phyloP scores from a whole-genome alignment of 2,888 invertebrate species.

The Plagodis dolabraria region DNA sequence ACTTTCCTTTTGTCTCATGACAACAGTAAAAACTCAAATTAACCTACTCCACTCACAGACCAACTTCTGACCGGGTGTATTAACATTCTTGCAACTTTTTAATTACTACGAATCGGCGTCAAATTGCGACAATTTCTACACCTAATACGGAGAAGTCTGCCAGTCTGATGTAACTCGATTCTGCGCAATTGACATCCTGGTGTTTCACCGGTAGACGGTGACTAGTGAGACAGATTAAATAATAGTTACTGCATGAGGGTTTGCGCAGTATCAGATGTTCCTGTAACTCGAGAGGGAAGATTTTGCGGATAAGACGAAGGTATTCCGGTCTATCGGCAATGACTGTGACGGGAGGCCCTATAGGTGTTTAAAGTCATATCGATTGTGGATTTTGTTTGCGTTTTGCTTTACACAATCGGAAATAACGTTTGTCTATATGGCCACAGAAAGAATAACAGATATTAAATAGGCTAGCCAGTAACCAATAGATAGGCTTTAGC shows the following conservation, averaged over 20 bases:
- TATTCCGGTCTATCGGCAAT: constrained; percentile 56
- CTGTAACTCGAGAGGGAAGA: constrained; percentile 68
- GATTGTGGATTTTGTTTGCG: background rate
- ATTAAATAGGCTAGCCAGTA: no score
- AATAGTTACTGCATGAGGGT: background rate
- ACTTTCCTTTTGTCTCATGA: constrained; percentile 31
- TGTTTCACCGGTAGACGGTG: constrained; percentile 41
- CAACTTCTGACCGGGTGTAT: constrained; percentile 27
- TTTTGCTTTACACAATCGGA: background rate
- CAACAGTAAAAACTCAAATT: constrained; percentile 16
- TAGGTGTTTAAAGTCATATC: constrained; percentile 12
- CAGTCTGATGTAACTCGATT: constrained; percentile 47
- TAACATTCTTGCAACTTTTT: constrained; percentile 32
- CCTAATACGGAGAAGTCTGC: constrained; percentile 27
- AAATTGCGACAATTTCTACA: constrained; percentile 37
- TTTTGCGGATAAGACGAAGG: constrained; percentile 65
- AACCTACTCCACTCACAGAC: constrained; percentile 27
- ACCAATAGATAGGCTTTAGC: no score
- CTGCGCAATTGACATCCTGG: constrained; percentile 56
- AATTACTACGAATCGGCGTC: constrained; percentile 28
- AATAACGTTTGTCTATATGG: background rate
- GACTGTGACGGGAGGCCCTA: constrained; percentile 27
- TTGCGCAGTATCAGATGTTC: constrained; percentile 55
- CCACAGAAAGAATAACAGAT: background rate
- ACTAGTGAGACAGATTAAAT: background rate